Evolutionary conservation across 2,888 invertebrate genomes (phyloP).

Genomic region (Caenorhabditis japonica): DNA sequence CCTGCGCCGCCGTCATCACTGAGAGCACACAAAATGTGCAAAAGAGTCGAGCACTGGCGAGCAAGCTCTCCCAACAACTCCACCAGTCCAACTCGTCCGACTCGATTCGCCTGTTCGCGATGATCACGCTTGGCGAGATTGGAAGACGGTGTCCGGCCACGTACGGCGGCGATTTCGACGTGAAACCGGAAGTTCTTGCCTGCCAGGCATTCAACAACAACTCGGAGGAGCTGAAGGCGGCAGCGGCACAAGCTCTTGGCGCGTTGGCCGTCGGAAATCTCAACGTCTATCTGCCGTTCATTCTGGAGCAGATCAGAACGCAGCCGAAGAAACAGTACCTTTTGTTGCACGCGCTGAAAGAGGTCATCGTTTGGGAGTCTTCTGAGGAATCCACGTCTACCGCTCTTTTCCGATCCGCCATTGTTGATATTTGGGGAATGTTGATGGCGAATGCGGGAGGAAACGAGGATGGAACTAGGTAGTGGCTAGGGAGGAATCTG

Average conservation of each 20-base stretch:
- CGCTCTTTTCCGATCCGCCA: conserved; percentile 53
- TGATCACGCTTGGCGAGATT: conserved; percentile 95
- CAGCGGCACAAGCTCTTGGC: conserved; percentile 92
- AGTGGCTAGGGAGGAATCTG: too few relatives aligned
- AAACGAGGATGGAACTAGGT: conserved; percentile 91
- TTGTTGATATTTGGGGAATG: conserved; percentile 80
- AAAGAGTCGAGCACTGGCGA: conserved; percentile 53
- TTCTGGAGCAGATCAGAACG: conserved; percentile 89
- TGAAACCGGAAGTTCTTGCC: conserved; percentile 78
- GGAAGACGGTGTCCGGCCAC: conserved; percentile 80
- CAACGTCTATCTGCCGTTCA: conserved; percentile 89
- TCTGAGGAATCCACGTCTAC: conserved; percentile 16
- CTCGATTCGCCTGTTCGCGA: conserved; percentile 83
- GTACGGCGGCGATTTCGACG: conserved; percentile 13
- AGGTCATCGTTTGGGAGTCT: conserved; percentile 81
- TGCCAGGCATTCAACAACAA: conserved; percentile 90
- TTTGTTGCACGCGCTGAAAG: conserved; percentile 94
- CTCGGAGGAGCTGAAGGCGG: conserved; percentile 96
- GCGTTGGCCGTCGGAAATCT: conserved; percentile 96
- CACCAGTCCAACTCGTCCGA: conserved; percentile 30
- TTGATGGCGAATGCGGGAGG: conserved; percentile 95
- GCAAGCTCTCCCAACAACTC: conserved; percentile 61
- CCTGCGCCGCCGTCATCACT: conserved; percentile 92
- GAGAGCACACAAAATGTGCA: conserved; percentile 78
- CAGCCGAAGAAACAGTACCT: conserved; percentile 96